Conservation (phyloP, 1,140 invertebrate genomes). For the Epicauta chinensis region DNA sequence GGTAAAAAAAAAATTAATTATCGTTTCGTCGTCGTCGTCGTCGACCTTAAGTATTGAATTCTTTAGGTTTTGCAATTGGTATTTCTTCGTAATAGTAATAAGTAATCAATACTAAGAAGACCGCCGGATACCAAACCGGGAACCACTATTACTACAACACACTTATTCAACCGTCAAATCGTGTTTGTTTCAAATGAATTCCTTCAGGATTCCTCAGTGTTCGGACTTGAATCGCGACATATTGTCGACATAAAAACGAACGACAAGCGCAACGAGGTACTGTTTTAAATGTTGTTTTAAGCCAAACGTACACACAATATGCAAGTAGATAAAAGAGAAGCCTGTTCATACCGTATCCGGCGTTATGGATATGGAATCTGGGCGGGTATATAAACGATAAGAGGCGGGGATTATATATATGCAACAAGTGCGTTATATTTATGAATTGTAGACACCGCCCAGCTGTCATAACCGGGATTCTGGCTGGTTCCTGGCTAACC, state of each 20-base stretch:
- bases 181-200: constrained; percentile 16
- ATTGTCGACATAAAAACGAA: too few relatives aligned
- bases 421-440: constrained; percentile 44
- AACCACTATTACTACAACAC: neutral
- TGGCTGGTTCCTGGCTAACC: constrained; percentile 34
- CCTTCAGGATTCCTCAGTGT: constrained; percentile 14
- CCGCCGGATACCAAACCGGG: constrained; percentile 3
- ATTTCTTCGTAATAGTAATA: constrained; percentile 21
- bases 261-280: constrained; percentile 3
- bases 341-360: constrained; percentile 13
- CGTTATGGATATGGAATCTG: constrained; percentile 41
- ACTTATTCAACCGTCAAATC: constrained; percentile 22
- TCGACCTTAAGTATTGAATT: too few relatives aligned
- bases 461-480: constrained; percentile 41
- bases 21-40: too few relatives aligned
- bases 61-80: too few relatives aligned
- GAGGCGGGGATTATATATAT: constrained; percentile 39
- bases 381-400: constrained; percentile 36
- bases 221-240: neutral
- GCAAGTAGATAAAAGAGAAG: neutral
- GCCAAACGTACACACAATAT: too few relatives aligned
- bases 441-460: constrained; percentile 39
- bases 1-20: too few relatives aligned
- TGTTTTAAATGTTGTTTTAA: neutral
- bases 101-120: constrained; percentile 19